A percentile compares a stretch with the other conserved stretches of the same genome.
Evolutionary conservation across 2,888 invertebrate genomes (phyloP).

Genomic region (Dryococelus australis): DNA sequence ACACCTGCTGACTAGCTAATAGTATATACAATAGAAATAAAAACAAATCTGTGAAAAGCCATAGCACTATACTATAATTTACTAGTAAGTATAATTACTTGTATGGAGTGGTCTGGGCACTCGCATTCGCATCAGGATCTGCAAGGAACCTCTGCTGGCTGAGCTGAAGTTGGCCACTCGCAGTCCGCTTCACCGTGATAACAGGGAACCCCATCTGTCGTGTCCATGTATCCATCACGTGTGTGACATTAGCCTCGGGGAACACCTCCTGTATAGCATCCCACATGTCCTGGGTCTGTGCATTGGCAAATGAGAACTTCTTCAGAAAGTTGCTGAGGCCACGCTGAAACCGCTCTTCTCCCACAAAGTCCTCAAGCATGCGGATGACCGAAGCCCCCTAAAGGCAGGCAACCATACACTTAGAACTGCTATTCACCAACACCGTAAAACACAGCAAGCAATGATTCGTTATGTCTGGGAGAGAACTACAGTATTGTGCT

Average conservation of each 20-base stretch:
- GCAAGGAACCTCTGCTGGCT: conserved; percentile 79
- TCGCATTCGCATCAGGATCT: conserved; percentile 64
- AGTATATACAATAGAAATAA: no score
- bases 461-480: no score
- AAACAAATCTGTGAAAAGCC: no score
- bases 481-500: no score
- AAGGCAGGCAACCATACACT: conserved; percentile 42
- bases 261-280: conserved; percentile 68
- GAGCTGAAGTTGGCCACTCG: conserved; percentile 60
- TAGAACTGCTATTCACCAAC: background rate
- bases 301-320: conserved; percentile 74
- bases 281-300: conserved; percentile 81
- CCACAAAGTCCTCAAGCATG: conserved; percentile 87
- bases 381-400: conserved; percentile 87
- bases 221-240: conserved; percentile 89
- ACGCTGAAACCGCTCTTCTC: conserved; percentile 71
- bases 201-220: conserved; percentile 89
- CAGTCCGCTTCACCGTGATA: conserved; percentile 64
- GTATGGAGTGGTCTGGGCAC: background rate
- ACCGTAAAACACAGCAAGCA: background rate
- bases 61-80: no score
- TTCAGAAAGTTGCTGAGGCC: conserved; percentile 79
- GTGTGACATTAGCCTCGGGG: conserved; percentile 63
- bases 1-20: no score
- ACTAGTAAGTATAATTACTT: background rate